Percentiles rank a stretch among this genome's conserved stretches.
Conservation (phyloP, 2,888 invertebrate genomes). For the Cheiracanthium punctorium region DNA sequence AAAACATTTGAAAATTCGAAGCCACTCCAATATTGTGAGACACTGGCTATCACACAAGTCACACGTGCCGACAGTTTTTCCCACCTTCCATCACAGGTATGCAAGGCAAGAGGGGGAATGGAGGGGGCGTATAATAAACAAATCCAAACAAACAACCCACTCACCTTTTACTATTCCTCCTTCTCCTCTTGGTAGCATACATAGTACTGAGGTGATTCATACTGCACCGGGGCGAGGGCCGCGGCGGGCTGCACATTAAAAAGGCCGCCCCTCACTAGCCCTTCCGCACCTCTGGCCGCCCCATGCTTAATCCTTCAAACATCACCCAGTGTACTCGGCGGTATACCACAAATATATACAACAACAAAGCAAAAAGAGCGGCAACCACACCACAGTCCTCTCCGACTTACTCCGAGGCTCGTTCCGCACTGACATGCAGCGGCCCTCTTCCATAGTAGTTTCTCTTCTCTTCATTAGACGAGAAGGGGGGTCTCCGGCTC, state of each 20-base stretch:
- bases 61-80: too few relatives aligned
- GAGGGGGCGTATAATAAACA: too few relatives aligned
- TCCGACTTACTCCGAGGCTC: slow-evolving; percentile 19
- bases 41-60: too few relatives aligned
- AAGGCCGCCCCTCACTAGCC: slow-evolving; percentile 29
- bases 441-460: slow-evolving; percentile 33
- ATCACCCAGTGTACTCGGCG: too few relatives aligned
- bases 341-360: neutral
- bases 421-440: slow-evolving; percentile 50
- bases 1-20: too few relatives aligned
- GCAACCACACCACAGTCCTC: slow-evolving; percentile 6
- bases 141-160: too few relatives aligned
- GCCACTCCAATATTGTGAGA: too few relatives aligned
- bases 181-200: slow-evolving; percentile 95
- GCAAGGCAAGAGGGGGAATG: too few relatives aligned
- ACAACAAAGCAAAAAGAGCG: slow-evolving; percentile 16
- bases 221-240: slow-evolving; percentile 40
- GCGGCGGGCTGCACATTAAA: slow-evolving; percentile 45
- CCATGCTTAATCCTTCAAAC: slow-evolving; percentile 25
- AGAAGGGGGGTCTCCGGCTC: neutral
- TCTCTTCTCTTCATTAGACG: slow-evolving; percentile 12
- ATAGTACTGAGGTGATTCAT: slow-evolving; percentile 96
- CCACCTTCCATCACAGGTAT: too few relatives aligned
- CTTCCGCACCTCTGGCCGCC: slow-evolving; percentile 23
- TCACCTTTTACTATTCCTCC: slow-evolving; percentile 97